These are phyloP conservation scores for Ips typographus DNA, from an alignment of 1,140 invertebrate species.

Conservation along the genomic window DNA sequence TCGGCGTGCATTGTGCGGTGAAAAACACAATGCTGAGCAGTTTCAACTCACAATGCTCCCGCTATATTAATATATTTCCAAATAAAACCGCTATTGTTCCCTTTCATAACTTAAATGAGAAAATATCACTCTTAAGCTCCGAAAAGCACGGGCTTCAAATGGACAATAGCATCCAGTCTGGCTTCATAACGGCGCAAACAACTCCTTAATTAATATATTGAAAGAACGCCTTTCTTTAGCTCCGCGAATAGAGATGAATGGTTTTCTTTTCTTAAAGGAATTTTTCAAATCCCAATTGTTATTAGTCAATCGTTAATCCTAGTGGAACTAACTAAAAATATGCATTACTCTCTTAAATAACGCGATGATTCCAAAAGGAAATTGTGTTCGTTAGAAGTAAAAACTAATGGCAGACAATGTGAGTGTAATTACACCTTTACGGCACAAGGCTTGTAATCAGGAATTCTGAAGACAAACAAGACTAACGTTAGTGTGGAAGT, in stretches of 20 bases:
- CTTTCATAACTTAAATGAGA: conserved; percentile 33
- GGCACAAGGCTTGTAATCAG: too few relatives aligned
- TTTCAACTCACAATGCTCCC: conserved; percentile 12
- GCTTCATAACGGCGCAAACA: conserved; percentile 29
- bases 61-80: conserved; percentile 32
- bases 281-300: too few relatives aligned
- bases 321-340: too few relatives aligned
- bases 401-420: too few relatives aligned
- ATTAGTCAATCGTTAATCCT: too few relatives aligned
- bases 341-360: too few relatives aligned
- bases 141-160: conserved; percentile 27
- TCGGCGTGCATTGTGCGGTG: neutral
- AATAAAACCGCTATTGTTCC: conserved; percentile 29
- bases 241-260: neutral
- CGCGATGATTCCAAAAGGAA: too few relatives aligned
- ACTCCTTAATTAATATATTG: conserved; percentile 29
- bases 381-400: too few relatives aligned
- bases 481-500: too few relatives aligned
- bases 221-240: conserved; percentile 19
- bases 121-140: conserved; percentile 32
- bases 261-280: neutral
- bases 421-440: too few relatives aligned
- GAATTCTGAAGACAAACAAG: too few relatives aligned
- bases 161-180: conserved; percentile 29
- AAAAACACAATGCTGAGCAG: conserved; percentile 19